phyloP scores from a whole-genome alignment of 2,113 vertebrate species.

The Phycodurus eques region DNA sequence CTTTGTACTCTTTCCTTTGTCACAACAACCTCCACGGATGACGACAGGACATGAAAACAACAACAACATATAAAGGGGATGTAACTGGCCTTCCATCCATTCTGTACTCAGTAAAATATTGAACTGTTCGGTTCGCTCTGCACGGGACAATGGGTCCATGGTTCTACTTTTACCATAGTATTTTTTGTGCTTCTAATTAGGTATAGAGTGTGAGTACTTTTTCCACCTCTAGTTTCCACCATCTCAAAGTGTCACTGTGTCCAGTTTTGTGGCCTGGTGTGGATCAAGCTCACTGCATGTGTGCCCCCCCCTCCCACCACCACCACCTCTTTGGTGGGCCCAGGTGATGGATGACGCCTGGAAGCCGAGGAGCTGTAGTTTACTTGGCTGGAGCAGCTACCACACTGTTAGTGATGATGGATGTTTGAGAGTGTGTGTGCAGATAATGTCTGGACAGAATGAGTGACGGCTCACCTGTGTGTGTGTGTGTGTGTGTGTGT shows the following conservation, averaged over 20 bases:
- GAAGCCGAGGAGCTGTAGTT: slow-evolving; percentile 47
- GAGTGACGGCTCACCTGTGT: slow-evolving; percentile 35
- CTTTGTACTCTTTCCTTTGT: too few relatives aligned
- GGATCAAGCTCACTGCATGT: slow-evolving; percentile 47
- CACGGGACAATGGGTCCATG: too few relatives aligned
- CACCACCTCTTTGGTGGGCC: slow-evolving; percentile 32
- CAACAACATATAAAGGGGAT: too few relatives aligned
- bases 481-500: background rate
- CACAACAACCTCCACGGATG: too few relatives aligned
- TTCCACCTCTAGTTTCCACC: too few relatives aligned
- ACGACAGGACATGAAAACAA: too few relatives aligned
- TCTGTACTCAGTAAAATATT: too few relatives aligned
- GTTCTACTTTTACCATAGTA: background rate
- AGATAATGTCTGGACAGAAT: slow-evolving; percentile 18
- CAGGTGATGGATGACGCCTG: slow-evolving; percentile 63
- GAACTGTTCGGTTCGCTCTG: too few relatives aligned
- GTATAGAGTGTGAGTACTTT: too few relatives aligned
- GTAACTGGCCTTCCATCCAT: too few relatives aligned
- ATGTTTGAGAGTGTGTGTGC: slow-evolving; percentile 27
- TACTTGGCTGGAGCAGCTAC: slow-evolving; percentile 32
- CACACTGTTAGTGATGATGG: slow-evolving; percentile 36
- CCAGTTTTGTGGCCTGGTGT: slow-evolving; percentile 40
- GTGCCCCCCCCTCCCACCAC: slow-evolving; percentile 19
- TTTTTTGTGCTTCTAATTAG: background rate
- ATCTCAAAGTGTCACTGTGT: slow-evolving; percentile 28